Evolutionary conservation across 1,140 invertebrate genomes (phyloP).

Genomic region (Drosophila pruinosa): DNA sequence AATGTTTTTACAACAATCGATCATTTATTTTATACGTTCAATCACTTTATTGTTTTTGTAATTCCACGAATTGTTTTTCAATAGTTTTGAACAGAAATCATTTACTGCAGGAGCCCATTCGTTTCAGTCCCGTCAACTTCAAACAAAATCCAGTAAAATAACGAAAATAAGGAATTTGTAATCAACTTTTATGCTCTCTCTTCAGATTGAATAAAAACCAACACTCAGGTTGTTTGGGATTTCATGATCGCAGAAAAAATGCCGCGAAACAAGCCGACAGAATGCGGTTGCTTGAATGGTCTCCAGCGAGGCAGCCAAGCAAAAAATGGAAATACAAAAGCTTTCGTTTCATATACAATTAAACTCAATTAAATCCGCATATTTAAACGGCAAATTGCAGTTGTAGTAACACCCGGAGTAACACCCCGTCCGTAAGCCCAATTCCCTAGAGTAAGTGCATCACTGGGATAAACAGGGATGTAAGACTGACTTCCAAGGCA

Average conservation of each 20-base stretch:
- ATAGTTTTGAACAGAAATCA: background rate
- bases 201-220: background rate
- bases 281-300: slow-evolving; percentile 2
- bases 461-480: slow-evolving; percentile 55
- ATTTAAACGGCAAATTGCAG: slow-evolving; percentile 71
- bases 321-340: slow-evolving; percentile 43
- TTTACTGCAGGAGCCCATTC: background rate
- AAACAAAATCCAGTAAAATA: background rate
- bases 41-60: background rate
- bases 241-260: background rate
- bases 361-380: slow-evolving; percentile 78
- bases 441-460: slow-evolving; percentile 69
- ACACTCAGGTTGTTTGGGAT: background rate
- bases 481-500: slow-evolving; percentile 33
- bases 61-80: background rate
- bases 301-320: background rate
- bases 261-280: background rate
- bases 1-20: background rate
- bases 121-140: background rate
- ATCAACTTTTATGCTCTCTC: background rate
- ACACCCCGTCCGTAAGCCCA: slow-evolving; percentile 30
- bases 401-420: slow-evolving; percentile 26
- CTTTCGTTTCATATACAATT: slow-evolving; percentile 69
- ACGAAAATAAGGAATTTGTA: background rate
- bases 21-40: background rate